Base-by-base conservation (phyloP, 2,113 vertebrate species). In the Leptocoma aspasia region DNA sequence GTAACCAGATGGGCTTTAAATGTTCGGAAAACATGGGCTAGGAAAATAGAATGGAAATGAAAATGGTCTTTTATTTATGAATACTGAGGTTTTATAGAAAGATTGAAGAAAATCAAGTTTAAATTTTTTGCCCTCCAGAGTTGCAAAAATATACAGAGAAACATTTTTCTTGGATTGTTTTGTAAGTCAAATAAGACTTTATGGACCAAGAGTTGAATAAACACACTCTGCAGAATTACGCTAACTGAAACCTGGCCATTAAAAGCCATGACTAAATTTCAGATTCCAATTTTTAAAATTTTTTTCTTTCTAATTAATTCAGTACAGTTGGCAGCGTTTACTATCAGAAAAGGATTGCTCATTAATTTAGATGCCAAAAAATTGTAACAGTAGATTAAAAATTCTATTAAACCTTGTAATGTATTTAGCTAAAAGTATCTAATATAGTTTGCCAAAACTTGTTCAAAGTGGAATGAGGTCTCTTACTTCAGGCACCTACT, bases 141-240 rank as follows among this genome's bases (percentile, higher is more conserved):
- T 61, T 92, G 88, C 85, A 96, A 96, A 96, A 96, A 76, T 85
- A 94, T 90, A 89, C 76, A 92, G 90, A 86, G 94, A 93, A 96
- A 89, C 93, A 94, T 97, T 96, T 96, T 83, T 94, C 94, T 96
- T 96, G 94, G 92, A 96, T 95, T 93, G 63, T 95, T 96, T 94
- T 91, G 65, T 91, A 96, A 96, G 94, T 96, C 79, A 95, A 94
- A 44, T 91, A 86, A 86, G 91, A 91, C 59, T 95, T 96, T 95
- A 96, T 93, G 78, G 89, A 82, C 73, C 80, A 92, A 81, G 49
- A 90, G 75, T 83, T 96, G 89, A 94, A 95, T 86, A 97, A 96
- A 96, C 84, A 95, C 41, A 73, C 63, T 80, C 90, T 92, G 84
- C 69, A 95, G 76, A 94, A 93, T 88, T 95, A 88, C 3, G 0